A percentile compares a stretch with the other conserved stretches of the same genome.
phyloP scores from a whole-genome alignment of 2,888 invertebrate species.

The Gerris lacustris region DNA sequence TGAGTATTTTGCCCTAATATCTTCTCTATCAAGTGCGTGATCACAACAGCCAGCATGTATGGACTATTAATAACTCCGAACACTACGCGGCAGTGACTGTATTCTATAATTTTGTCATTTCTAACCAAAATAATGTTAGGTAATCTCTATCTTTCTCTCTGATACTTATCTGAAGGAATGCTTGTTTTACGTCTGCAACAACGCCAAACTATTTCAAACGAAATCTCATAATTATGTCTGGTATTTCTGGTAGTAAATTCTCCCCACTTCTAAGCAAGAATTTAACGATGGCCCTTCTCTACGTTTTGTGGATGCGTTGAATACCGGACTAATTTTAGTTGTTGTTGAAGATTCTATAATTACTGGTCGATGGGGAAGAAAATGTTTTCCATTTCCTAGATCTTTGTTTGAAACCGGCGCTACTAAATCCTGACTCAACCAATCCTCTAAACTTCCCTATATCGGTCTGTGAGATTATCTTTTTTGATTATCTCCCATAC shows the following conservation, averaged over 20 bases:
- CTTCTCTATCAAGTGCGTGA: constrained; percentile 16
- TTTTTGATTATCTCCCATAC: constrained; percentile 28
- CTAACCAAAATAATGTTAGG: constrained; percentile 29
- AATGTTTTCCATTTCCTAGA: constrained; percentile 8
- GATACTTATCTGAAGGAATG: constrained; percentile 33
- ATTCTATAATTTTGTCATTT: constrained; percentile 6
- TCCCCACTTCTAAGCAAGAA: constrained; percentile 28
- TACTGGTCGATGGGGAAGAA: constrained; percentile 25
- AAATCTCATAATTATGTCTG: constrained; percentile 20
- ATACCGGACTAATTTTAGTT: constrained; percentile 25
- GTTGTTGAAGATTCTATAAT: constrained; percentile 23
- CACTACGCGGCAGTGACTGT: constrained; percentile 19
- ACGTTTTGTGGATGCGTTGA: constrained; percentile 25
- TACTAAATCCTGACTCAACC: constrained; percentile 31
- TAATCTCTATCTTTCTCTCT: constrained; percentile 30
- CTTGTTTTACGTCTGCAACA: constrained; percentile 30
- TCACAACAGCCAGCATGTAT: constrained; percentile 17
- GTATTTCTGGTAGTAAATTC: constrained; percentile 26
- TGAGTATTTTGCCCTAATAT: background rate
- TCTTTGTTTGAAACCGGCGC: constrained; percentile 27
- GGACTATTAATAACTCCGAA: constrained; percentile 22
- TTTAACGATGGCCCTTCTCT: constrained; percentile 24
- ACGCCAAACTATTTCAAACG: constrained; percentile 23
- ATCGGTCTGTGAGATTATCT: constrained; percentile 26
- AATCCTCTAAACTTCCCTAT: constrained; percentile 30